phyloP scores from a whole-genome alignment of 1,140 invertebrate genomes.

The Drosophila athabasca region DNA sequence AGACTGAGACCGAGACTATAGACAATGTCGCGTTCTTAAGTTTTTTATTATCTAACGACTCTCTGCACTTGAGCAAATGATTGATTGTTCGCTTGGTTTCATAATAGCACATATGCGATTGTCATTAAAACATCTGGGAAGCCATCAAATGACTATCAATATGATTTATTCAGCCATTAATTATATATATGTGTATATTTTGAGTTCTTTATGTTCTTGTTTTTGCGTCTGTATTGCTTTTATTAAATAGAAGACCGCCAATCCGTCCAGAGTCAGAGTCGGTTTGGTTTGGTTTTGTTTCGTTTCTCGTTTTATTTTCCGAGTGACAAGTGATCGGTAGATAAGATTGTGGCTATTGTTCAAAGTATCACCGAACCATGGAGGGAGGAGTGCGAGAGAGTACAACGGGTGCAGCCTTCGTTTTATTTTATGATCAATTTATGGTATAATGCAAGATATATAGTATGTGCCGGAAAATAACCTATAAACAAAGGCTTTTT shows the following conservation, averaged over 20 bases:
- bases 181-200: slow-evolving; percentile 5
- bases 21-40: slow-evolving; percentile 20
- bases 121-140: slow-evolving; percentile 37
- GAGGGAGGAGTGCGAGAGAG: no score
- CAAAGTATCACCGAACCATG: not conserved
- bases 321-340: slow-evolving; percentile 25
- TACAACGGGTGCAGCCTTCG: slow-evolving; percentile 24
- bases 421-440: slow-evolving; percentile 39
- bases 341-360: slow-evolving; percentile 53
- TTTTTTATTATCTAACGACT: slow-evolving; percentile 49
- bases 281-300: not conserved
- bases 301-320: slow-evolving; percentile 7
- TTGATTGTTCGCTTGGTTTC: slow-evolving; percentile 53
- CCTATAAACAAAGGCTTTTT: slow-evolving; percentile 20
- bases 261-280: no score
- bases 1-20: not conserved
- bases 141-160: slow-evolving; percentile 40
- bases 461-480: slow-evolving; percentile 11
- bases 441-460: slow-evolving; percentile 29
- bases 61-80: slow-evolving; percentile 51
- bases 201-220: slow-evolving; percentile 19
- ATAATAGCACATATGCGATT: slow-evolving; percentile 24
- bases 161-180: slow-evolving; percentile 58
- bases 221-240: slow-evolving; percentile 16
- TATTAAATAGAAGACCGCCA: slow-evolving; percentile 8